Evolutionary conservation across 2,113 vertebrate species (phyloP), one percentile per base, ranked within the genome.

Genomic region (Catharus minimus): DNA sequence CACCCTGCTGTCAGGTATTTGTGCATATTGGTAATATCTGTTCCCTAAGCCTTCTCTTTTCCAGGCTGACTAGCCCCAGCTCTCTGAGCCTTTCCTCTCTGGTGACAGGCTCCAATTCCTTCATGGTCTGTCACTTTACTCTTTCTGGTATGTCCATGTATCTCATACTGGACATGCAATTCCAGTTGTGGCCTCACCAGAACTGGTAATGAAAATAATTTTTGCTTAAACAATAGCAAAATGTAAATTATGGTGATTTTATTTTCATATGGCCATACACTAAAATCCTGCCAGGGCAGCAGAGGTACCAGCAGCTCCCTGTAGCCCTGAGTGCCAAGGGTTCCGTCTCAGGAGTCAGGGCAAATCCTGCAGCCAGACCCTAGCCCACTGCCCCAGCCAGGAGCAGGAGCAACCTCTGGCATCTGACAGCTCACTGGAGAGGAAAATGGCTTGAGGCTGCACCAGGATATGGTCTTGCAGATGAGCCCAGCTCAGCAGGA

Each of bases 401-500:
- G 4, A 38, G 33, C 44, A 19, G 32, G 50, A 9, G 22, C 18
- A 61, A 4, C 1, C 13, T 12, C 1, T 2, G 32, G 7, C 10
- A 28, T 32, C 5, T 0, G 1, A 10, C 39, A 58, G 0, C 32
- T 56, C 41, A 6, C 13, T 32, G 43, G 30, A 33, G 32, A 62
- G 13, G 13, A 22, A 47, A 53, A n/a, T 5, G 10, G 10, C 16
- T 28, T 28, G 30, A 89, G 23, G 28, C 7, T 0, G 1, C 21
- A 9, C 7, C 2, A 5, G 19, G 19, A 24, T 1, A 0, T 49
- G 21, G 8, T 11, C 13, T 64, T 0, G 0, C 7, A 20, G 24
- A 10, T 27, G 23, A n/a, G 15, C 13, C 20, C 2, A 4, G 10
- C 17, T 60, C 11, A 10, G 21, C 11, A 47, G 10, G 19, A 9